Percentiles rank a stretch among this genome's conserved stretches.
Conservation (phyloP, 2,797 vertebrate genomes). For the Siniperca obscura region DNA sequence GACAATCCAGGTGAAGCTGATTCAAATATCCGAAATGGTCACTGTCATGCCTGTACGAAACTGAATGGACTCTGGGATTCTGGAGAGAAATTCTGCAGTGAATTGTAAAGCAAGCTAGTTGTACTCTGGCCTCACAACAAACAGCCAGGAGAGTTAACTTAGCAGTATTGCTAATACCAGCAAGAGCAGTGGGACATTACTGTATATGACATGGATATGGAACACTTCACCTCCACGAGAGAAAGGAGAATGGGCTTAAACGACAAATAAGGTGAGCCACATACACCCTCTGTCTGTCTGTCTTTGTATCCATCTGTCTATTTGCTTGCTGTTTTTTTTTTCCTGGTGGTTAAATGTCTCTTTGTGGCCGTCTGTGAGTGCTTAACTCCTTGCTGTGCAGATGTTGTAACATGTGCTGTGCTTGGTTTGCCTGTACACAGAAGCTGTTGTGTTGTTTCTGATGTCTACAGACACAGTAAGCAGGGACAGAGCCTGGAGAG, state of each 20-base stretch:
- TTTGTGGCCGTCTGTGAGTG: background rate
- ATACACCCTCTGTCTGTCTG: background rate
- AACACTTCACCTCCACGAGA: background rate
- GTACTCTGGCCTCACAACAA: background rate
- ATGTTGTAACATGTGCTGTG: background rate
- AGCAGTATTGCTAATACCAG: background rate
- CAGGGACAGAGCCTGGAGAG: background rate
- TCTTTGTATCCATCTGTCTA: no score
- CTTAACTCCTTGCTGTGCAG: background rate
- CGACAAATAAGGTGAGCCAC: slow-evolving; percentile 9
- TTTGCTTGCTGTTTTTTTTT: background rate
- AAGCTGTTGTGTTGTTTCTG: background rate
- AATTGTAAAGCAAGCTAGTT: background rate
- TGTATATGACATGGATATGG: background rate
- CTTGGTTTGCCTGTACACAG: background rate
- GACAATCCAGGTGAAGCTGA: background rate
- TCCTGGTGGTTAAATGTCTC: background rate
- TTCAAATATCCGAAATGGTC: background rate
- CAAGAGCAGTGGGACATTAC: background rate
- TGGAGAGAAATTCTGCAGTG: background rate
- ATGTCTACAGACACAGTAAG: background rate
- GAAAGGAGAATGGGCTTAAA: background rate
- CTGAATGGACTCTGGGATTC: background rate
- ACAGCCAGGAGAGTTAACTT: background rate
- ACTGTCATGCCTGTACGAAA: no score